phyloP scores from a whole-genome alignment of 2,888 invertebrate genomes.

The Agrochola lychnidis region DNA sequence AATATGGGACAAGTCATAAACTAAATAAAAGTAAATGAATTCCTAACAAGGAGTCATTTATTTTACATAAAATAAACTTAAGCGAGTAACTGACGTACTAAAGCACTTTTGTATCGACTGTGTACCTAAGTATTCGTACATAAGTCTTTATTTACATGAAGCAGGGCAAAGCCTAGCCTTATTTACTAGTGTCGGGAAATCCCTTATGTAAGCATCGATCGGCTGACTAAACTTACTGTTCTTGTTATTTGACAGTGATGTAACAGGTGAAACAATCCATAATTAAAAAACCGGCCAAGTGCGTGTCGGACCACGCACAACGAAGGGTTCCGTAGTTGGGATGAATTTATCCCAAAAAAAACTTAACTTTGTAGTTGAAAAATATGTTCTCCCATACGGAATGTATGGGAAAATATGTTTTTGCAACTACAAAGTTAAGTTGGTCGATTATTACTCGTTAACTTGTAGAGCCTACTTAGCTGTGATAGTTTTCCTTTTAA shows the following conservation, averaged over 20 bases:
- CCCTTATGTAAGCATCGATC: conserved; percentile 51
- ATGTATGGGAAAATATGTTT: too few relatives aligned
- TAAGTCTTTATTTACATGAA: conserved; percentile 50
- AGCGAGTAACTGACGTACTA: background rate
- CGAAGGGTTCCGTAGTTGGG: too few relatives aligned
- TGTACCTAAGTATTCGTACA: conserved; percentile 34
- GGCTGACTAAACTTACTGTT: conserved; percentile 9
- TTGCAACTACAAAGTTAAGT: too few relatives aligned
- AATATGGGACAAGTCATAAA: background rate
- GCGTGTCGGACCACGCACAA: too few relatives aligned
- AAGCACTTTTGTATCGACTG: conserved; percentile 32
- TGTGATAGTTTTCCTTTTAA: too few relatives aligned
- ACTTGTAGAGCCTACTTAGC: too few relatives aligned
- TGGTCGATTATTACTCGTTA: too few relatives aligned
- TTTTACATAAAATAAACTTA: background rate
- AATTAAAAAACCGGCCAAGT: too few relatives aligned
- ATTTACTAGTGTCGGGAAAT: conserved; percentile 49
- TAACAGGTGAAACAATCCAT: background rate
- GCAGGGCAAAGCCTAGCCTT: conserved; percentile 27
- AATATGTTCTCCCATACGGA: too few relatives aligned
- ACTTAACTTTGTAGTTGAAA: too few relatives aligned
- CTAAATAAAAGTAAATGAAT: background rate
- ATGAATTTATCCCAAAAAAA: too few relatives aligned
- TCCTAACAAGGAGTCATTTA: background rate
- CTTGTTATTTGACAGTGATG: background rate